Conservation (phyloP, 2,113 vertebrate species). For the Amia ocellicauda region DNA sequence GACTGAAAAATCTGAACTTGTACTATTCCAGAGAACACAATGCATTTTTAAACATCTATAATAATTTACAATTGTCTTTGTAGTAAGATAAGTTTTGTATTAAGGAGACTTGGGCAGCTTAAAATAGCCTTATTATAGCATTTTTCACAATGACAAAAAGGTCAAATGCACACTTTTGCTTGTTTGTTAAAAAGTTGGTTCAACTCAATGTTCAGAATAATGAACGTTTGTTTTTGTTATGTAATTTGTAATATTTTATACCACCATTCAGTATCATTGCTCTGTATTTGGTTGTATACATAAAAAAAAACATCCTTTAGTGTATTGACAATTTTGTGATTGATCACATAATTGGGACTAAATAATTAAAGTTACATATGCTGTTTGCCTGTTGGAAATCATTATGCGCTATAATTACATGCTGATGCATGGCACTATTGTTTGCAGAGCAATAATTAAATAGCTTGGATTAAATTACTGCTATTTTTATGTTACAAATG, state of each 20-base stretch:
- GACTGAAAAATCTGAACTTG: not conserved
- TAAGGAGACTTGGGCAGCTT: too few relatives aligned
- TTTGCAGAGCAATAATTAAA: conserved; percentile 9
- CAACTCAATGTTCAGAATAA: too few relatives aligned
- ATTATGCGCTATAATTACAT: conserved; percentile 12
- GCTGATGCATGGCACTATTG: conserved; percentile 3
- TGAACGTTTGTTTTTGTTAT: too few relatives aligned
- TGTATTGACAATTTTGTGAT: not conserved
- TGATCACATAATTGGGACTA: conserved; percentile 6
- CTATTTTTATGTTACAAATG: too few relatives aligned
- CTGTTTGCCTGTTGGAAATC: conserved; percentile 1
- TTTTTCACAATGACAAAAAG: too few relatives aligned
- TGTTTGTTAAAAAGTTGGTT: too few relatives aligned
- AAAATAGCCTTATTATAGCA: too few relatives aligned
- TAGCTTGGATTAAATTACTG: not conserved
- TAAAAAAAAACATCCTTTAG: not conserved
- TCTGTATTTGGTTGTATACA: not conserved
- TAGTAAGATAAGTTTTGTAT: too few relatives aligned
- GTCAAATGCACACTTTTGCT: too few relatives aligned
- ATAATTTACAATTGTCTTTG: not conserved
- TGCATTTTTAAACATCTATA: conserved; percentile 17
- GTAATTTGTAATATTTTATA: not conserved
- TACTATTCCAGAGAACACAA: not conserved
- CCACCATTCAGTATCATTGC: not conserved
- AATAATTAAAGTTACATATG: conserved; percentile 9